Base-by-base conservation (phyloP, 2,888 invertebrate species). In the Melanotus villosus region DNA sequence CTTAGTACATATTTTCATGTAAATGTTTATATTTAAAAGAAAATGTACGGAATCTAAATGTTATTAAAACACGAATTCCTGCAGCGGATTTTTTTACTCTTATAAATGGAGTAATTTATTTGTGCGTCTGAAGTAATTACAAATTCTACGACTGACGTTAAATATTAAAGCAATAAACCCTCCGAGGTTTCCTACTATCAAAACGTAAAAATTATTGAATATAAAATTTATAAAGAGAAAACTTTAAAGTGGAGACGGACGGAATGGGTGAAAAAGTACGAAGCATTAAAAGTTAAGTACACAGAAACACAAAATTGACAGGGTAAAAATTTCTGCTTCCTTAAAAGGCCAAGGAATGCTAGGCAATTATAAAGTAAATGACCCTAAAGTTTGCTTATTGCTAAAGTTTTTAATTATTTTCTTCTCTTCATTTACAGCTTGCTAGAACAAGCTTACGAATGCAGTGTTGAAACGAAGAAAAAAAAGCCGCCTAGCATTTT, bases 361-460 rank as follows among this genome's bases (percentile, higher is more conserved):
- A 50, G 19, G 54, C 41, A 63, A 63, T 63, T 63, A 63, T 63
- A 36, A 63, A 52, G 52, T 63, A 63, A 63, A 54, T 63, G 59
- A 38, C 52, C 52, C 41, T 63, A 63, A 63, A 63, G 38, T 63
- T 63, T 41, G 63, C 54, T 63, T 52, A 54, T 54, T 63, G 52
- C 52, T 14, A 38, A 63, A 63, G 54, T 63, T 63, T 63, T 54
- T 63, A 63, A 63, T 63, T 63, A 41, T 63, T 54, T 41, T 63
- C 43, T 36, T 36, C 36, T 36, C 34, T 36, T 56, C 56, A 36
- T 34, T 56, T 56, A 36, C 56, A 56, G 36, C 34, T 30, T 52
- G 2, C 6, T 52, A 52, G 50, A 52, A 52, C 16, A 32, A 30
- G n/a, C 50, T 47, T 47, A 4, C 14, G 47, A 47, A 5, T 26